phyloP scores from a whole-genome alignment of 2,888 invertebrate species.

The Oligia strigilis region DNA sequence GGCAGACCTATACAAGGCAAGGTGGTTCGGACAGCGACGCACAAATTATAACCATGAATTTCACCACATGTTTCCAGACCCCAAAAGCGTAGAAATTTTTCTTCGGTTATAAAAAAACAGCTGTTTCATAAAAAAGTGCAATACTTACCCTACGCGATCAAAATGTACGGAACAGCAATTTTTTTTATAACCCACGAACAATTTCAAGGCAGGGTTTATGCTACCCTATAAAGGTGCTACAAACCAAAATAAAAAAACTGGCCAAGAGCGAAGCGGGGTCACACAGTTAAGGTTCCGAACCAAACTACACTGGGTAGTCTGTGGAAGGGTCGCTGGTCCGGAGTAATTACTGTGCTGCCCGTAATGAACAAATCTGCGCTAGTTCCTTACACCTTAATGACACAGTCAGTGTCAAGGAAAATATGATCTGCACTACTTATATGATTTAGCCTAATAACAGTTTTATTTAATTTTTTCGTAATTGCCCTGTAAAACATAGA shows the following conservation, averaged over 20 bases:
- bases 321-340: not conserved
- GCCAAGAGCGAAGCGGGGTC: not conserved
- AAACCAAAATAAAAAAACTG: not conserved
- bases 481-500: not conserved
- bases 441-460: not conserved
- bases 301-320: not conserved
- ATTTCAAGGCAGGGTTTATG: not conserved
- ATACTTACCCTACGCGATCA: not conserved
- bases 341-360: not conserved
- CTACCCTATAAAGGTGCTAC: not conserved
- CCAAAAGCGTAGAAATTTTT: not conserved
- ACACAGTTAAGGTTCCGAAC: not conserved
- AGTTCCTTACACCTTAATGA: not conserved
- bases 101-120: not conserved
- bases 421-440: not conserved
- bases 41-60: not conserved
- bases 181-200: not conserved
- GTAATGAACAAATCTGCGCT: not conserved
- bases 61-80: not conserved
- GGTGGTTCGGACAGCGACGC: not conserved
- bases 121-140: not conserved
- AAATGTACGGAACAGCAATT: not conserved
- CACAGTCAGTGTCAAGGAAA: not conserved
- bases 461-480: not conserved
- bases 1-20: not conserved